Conservation (phyloP, 2,888 invertebrate genomes). For the Torymus auratus region DNA sequence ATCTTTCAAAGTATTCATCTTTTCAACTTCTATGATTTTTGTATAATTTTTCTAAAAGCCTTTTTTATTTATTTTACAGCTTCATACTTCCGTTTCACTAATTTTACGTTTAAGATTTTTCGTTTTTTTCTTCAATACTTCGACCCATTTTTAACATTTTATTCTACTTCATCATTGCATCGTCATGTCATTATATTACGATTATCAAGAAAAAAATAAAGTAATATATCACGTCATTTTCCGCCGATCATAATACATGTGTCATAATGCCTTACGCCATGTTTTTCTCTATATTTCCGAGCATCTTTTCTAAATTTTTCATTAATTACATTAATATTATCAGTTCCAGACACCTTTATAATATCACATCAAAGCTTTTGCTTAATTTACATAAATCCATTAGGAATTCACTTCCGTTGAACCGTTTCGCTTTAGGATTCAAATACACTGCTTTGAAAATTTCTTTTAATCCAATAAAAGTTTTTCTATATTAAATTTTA, state of each 20-base stretch:
- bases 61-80: slow-evolving; percentile 60
- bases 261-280: slow-evolving; percentile 64
- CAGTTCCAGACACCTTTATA: slow-evolving; percentile 66
- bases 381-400: slow-evolving; percentile 71
- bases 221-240: slow-evolving; percentile 29
- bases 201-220: slow-evolving; percentile 34
- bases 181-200: slow-evolving; percentile 50
- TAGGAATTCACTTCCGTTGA: slow-evolving; percentile 63
- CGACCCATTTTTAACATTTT: slow-evolving; percentile 66
- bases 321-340: slow-evolving; percentile 70
- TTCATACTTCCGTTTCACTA: slow-evolving; percentile 63
- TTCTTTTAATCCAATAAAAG: too few relatives aligned
- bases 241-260: slow-evolving; percentile 54
- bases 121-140: slow-evolving; percentile 67
- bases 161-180: slow-evolving; percentile 64
- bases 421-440: slow-evolving; percentile 46
- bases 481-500: too few relatives aligned
- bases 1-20: slow-evolving; percentile 63
- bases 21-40: slow-evolving; percentile 58
- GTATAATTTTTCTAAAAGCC: slow-evolving; percentile 58
- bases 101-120: slow-evolving; percentile 61
- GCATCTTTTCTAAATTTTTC: slow-evolving; percentile 71
- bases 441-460: too few relatives aligned
- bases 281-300: slow-evolving; percentile 67
- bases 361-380: slow-evolving; percentile 71